Conservation (phyloP, 2,797 vertebrate species). For the Sebastes variabilis region DNA sequence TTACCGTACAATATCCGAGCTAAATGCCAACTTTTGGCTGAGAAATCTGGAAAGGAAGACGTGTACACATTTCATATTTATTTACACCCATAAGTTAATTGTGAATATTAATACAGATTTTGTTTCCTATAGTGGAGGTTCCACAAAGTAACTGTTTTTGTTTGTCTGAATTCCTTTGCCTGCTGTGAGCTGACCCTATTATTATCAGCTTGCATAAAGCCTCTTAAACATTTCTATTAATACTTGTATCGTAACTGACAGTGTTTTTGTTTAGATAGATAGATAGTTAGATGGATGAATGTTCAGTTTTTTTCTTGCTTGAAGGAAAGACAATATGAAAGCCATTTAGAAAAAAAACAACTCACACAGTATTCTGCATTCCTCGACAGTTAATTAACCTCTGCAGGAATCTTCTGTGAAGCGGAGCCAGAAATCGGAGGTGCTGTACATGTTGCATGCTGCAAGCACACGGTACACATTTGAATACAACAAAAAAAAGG, state of each 20-base stretch:
- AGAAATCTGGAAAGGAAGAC: neutral
- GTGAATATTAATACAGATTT: neutral
- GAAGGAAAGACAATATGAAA: conserved; percentile 23
- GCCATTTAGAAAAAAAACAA: neutral
- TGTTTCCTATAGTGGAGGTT: neutral
- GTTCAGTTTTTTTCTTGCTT: neutral
- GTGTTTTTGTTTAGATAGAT: neutral
- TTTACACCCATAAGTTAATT: neutral
- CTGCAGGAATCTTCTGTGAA: conserved; percentile 37
- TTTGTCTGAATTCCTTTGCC: neutral
- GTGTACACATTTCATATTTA: neutral
- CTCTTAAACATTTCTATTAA: neutral
- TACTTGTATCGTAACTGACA: neutral
- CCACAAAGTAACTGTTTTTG: neutral
- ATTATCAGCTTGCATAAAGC: conserved; percentile 11
- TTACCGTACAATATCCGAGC: neutral
- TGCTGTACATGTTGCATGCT: conserved; percentile 12
- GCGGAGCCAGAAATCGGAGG: conserved; percentile 33
- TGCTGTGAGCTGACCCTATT: conserved; percentile 8
- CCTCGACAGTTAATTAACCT: conserved; percentile 52
- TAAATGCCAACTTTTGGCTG: conserved; percentile 18
- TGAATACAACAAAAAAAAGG: conserved; percentile 30
- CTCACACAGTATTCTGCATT: conserved; percentile 15
- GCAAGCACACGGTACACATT: conserved; percentile 5
- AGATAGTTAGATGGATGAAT: neutral